These are phyloP conservation scores for Melanerpes formicivorus DNA, from an alignment of 2,113 vertebrate genomes.

Conservation along the genomic window DNA sequence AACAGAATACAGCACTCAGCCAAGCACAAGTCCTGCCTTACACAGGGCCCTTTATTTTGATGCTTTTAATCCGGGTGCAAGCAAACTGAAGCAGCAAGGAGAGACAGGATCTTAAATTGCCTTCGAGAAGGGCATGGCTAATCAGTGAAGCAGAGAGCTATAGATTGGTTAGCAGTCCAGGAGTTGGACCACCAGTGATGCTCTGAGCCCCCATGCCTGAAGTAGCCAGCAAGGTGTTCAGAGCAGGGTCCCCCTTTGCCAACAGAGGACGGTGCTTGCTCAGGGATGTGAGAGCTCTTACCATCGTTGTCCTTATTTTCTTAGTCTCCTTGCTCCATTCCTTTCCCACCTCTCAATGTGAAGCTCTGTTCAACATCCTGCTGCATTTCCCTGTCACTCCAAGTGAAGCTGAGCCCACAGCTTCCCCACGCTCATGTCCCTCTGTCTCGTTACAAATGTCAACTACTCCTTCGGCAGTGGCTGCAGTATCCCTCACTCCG, in stretches of 20 bases:
- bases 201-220: neutral
- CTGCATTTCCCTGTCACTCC: neutral
- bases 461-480: neutral
- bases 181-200: accelerated
- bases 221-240: neutral
- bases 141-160: neutral
- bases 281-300: neutral
- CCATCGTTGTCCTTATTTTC: neutral
- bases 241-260: neutral
- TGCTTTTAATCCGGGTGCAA: neutral
- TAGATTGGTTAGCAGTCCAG: accelerated
- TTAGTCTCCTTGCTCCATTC: neutral
- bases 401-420: neutral
- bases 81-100: neutral
- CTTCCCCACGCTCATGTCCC: accelerated
- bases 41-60: neutral
- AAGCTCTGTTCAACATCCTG: neutral
- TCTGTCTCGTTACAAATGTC: accelerated
- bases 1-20: neutral
- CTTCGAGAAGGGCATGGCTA: neutral
- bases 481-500: accelerated
- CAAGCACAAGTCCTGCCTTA: neutral
- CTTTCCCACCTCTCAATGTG: accelerated
- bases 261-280: neutral
- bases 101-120: neutral